phyloP scores from a whole-genome alignment of 2,888 invertebrate species.

The Rhagonycha lutea region DNA sequence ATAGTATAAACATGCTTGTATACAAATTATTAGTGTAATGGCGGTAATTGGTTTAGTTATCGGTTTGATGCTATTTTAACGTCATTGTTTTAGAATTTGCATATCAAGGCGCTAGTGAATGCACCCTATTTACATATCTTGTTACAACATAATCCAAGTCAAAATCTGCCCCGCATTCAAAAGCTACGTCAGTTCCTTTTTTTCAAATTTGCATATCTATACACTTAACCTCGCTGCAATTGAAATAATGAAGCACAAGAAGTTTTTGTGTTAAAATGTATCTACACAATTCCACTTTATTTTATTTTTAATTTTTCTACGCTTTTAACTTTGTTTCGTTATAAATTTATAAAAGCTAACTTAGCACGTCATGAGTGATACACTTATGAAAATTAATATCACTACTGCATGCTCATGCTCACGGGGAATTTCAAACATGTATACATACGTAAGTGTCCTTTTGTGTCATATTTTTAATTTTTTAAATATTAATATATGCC shows the following conservation, averaged over 20 bases:
- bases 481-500: background rate
- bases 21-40: constrained; percentile 17
- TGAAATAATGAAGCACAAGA: background rate
- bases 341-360: background rate
- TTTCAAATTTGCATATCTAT: background rate
- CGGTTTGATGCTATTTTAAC: constrained; percentile 17
- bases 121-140: constrained; percentile 12
- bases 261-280: background rate
- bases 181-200: background rate
- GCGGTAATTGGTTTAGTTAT: constrained; percentile 9
- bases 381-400: background rate
- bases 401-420: background rate
- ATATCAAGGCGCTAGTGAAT: constrained; percentile 11
- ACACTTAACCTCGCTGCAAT: background rate
- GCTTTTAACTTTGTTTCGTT: background rate
- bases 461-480: background rate
- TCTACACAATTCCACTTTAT: background rate
- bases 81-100: constrained; percentile 10
- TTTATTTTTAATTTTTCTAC: background rate
- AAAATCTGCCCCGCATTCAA: background rate
- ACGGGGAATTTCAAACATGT: background rate
- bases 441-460: background rate
- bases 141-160: constrained; percentile 2
- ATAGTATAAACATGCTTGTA: background rate
- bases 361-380: background rate